Percentiles rank a stretch among this genome's conserved stretches.
Conservation (phyloP, 1,140 invertebrate genomes). For the Nymphalis io region DNA sequence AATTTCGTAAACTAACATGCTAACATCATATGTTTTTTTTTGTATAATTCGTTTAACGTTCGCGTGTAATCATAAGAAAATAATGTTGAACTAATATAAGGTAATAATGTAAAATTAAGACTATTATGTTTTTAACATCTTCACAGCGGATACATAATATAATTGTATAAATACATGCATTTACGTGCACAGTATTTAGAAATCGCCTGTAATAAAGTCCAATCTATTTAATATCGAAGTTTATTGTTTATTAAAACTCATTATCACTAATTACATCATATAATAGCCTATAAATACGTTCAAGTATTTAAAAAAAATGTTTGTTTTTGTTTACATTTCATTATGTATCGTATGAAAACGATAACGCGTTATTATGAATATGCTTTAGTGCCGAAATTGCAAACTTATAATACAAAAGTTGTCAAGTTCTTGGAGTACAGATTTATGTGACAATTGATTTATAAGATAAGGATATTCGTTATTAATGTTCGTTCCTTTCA, state of each 20-base stretch:
- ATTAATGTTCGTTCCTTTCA: too few relatives aligned
- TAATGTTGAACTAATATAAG: not conserved
- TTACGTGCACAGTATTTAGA: constrained; percentile 17
- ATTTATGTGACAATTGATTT: too few relatives aligned
- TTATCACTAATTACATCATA: not conserved
- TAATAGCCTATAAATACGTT: not conserved
- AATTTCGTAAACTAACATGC: too few relatives aligned
- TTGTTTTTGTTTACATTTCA: too few relatives aligned
- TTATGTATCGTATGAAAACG: too few relatives aligned
- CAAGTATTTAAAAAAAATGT: too few relatives aligned
- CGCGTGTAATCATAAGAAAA: not conserved
- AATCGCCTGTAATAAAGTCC: constrained; percentile 14
- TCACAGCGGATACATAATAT: constrained; percentile 17
- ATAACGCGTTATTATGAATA: too few relatives aligned
- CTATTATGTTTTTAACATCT: constrained; percentile 13
- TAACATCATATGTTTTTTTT: too few relatives aligned
- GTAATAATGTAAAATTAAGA: constrained; percentile 4
- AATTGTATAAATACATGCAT: constrained; percentile 11
- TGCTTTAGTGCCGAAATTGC: too few relatives aligned
- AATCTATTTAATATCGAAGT: constrained; percentile 9
- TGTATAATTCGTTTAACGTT: not conserved
- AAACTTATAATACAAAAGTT: too few relatives aligned
- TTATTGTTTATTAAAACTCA: constrained; percentile 9
- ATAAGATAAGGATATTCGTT: too few relatives aligned
- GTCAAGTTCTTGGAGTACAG: too few relatives aligned